Conservation (phyloP, 2,888 invertebrate species). For the Craniophora ligustri region DNA sequence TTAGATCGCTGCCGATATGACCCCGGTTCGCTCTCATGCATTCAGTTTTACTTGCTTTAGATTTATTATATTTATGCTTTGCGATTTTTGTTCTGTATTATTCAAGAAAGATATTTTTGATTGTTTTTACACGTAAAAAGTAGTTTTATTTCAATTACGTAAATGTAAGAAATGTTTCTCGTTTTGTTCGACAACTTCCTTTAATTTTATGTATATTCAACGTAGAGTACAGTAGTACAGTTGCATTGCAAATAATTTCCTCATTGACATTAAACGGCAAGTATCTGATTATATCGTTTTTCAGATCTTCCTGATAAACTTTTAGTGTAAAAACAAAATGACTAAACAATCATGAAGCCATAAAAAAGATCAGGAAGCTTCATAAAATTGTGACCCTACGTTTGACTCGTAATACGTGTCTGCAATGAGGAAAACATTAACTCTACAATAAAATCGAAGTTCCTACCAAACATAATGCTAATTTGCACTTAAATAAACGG, state of each 20-base stretch:
- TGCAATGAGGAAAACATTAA: slow-evolving; percentile 61
- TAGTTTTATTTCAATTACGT: neutral
- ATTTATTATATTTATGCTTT: slow-evolving; percentile 13
- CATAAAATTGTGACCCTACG: slow-evolving; percentile 55
- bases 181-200: neutral
- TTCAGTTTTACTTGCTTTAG: slow-evolving; percentile 1
- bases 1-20: slow-evolving; percentile 7
- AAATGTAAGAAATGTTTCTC: no score
- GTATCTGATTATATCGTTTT: slow-evolving; percentile 25
- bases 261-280: slow-evolving; percentile 18
- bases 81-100: slow-evolving; percentile 13
- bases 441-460: slow-evolving; percentile 51
- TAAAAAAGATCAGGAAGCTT: slow-evolving; percentile 46
- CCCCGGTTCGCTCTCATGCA: neutral
- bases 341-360: slow-evolving; percentile 24
- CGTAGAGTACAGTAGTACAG: neutral
- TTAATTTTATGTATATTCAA: neutral
- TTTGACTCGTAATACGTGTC: slow-evolving; percentile 59
- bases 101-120: slow-evolving; percentile 18
- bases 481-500: slow-evolving; percentile 57
- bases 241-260: slow-evolving; percentile 16
- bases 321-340: slow-evolving; percentile 25
- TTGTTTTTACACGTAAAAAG: neutral
- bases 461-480: slow-evolving; percentile 53
- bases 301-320: slow-evolving; percentile 21